Percentiles rank a stretch among this genome's conserved stretches.
Evolutionary conservation across 2,888 invertebrate species (phyloP).

Genomic region (Mythimna pallens): DNA sequence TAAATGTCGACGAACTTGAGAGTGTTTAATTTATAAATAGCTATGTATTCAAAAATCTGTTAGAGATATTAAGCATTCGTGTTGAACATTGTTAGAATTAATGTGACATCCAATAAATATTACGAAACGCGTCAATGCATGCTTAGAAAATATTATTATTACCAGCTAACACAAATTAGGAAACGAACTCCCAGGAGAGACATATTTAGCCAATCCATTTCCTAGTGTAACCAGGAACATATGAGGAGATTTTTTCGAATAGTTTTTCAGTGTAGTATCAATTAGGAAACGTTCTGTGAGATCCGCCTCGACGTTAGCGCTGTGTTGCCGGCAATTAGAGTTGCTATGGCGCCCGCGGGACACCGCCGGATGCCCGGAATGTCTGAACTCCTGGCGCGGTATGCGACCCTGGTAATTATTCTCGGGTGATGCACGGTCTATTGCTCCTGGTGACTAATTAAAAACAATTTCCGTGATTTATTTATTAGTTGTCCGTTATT

Average conservation of each 20-base stretch:
- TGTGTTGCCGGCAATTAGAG: conserved; percentile 76
- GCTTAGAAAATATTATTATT: conserved; percentile 48
- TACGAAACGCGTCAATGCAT: conserved; percentile 15
- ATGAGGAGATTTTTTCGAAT: conserved; percentile 70
- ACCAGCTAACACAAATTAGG: conserved; percentile 55
- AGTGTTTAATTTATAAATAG: conserved; percentile 29
- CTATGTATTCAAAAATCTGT: conserved; percentile 38
- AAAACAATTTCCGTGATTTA: conserved; percentile 73
- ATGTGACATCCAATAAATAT: conserved; percentile 48
- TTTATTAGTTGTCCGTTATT: conserved; percentile 61
- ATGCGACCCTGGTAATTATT: conserved; percentile 85
- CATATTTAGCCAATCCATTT: conserved; percentile 64
- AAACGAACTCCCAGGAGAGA: conserved; percentile 69
- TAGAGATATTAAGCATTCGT: conserved; percentile 48
- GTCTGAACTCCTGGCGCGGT: conserved; percentile 75
- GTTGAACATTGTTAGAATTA: conserved; percentile 57
- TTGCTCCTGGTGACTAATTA: conserved; percentile 82
- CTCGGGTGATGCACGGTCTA: conserved; percentile 70
- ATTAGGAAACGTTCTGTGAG: conserved; percentile 75
- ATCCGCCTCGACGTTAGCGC: conserved; percentile 79
- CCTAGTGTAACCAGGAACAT: conserved; percentile 82
- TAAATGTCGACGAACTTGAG: conserved; percentile 36
- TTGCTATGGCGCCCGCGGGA: conserved; percentile 76
- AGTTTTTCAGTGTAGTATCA: conserved; percentile 72
- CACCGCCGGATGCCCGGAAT: conserved; percentile 76